phyloP scores from a whole-genome alignment of 2,113 vertebrate genomes.

The Dipodomys spectabilis region DNA sequence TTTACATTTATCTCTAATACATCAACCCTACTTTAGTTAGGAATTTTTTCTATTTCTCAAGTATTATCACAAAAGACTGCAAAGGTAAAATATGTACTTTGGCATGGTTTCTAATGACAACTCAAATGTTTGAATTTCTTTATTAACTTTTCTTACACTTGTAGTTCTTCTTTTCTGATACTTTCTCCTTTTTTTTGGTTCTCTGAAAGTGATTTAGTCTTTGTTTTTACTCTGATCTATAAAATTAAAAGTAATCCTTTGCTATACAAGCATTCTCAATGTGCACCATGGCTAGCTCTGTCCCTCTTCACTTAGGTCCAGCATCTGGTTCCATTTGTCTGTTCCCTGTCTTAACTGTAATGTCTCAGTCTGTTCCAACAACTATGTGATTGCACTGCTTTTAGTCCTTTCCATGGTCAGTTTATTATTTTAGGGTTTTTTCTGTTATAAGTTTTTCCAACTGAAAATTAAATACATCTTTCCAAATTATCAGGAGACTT shows the following conservation, averaged over 20 bases:
- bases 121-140: too few relatives aligned
- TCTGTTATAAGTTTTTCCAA: not conserved
- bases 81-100: too few relatives aligned
- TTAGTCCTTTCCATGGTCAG: not conserved
- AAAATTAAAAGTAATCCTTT: not conserved
- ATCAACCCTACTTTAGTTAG: too few relatives aligned
- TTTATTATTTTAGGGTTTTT: not conserved
- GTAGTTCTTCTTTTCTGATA: not conserved
- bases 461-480: constrained; percentile 24
- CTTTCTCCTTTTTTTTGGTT: not conserved
- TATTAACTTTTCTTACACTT: not conserved
- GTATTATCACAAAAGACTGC: too few relatives aligned
- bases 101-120: too few relatives aligned
- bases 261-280: not conserved
- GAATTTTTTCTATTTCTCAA: too few relatives aligned
- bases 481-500: not conserved
- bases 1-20: too few relatives aligned
- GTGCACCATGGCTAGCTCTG: not conserved
- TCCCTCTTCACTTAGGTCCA: not conserved
- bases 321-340: not conserved
- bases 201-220: not conserved
- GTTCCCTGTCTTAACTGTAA: not conserved
- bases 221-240: not conserved
- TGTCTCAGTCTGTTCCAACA: too few relatives aligned
- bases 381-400: not conserved